Evolutionary conservation across 2,888 invertebrate genomes (phyloP).

Genomic region (Chrysodeixis includens): DNA sequence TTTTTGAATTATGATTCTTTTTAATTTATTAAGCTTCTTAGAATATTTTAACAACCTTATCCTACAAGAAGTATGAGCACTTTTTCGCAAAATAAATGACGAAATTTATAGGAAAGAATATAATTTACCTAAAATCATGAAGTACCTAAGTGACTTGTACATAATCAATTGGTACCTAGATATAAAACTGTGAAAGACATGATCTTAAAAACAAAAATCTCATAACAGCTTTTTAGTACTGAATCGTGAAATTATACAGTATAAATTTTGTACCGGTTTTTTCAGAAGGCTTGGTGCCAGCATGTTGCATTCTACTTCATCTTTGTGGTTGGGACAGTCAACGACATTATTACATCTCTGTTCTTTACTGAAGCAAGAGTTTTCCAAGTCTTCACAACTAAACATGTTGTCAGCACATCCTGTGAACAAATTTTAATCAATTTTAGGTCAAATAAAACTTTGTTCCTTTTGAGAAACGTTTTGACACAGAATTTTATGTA

Average conservation of each 20-base stretch:
- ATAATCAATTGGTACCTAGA: too few relatives aligned
- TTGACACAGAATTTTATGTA: too few relatives aligned
- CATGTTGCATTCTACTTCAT: conserved; percentile 93
- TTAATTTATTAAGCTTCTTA: neutral
- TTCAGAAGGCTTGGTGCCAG: conserved; percentile 89
- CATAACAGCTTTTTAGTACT: too few relatives aligned
- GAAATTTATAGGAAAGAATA: too few relatives aligned
- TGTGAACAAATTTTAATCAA: conserved; percentile 63
- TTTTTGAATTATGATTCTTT: neutral
- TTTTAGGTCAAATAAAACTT: neutral
- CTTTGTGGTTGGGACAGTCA: conserved; percentile 93
- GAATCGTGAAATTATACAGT: conserved; percentile 11
- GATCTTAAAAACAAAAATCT: too few relatives aligned
- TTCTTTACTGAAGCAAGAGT: conserved; percentile 90
- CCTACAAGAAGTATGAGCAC: neutral
- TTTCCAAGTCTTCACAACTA: conserved; percentile 91
- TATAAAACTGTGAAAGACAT: too few relatives aligned
- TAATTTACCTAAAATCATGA: too few relatives aligned
- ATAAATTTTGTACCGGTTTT: conserved; percentile 73
- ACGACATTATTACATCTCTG: conserved; percentile 92
- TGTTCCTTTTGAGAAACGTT: neutral
- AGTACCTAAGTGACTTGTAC: too few relatives aligned
- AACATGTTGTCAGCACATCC: conserved; percentile 91
- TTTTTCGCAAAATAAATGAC: too few relatives aligned
- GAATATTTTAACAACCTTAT: neutral